These are phyloP conservation scores for Leistus spinibarbis DNA, from an alignment of 2,888 invertebrate species.

Conservation along the genomic window DNA sequence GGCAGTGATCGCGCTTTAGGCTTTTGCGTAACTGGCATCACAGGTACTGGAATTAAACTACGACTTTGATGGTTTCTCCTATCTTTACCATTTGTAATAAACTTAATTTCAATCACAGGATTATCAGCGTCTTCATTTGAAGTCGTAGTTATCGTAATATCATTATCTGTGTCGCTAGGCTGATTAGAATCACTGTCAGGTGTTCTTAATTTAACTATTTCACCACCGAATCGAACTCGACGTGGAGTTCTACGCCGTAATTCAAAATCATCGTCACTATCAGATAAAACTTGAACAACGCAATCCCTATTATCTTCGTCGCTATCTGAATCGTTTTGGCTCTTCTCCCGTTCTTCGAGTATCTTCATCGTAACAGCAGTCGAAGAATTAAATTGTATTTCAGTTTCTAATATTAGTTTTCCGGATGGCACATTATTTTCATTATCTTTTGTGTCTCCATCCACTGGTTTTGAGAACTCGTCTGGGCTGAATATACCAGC, in stretches of 20 bases:
- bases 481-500: slow-evolving; percentile 40
- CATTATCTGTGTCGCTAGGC: slow-evolving; percentile 62
- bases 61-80: slow-evolving; percentile 44
- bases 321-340: slow-evolving; percentile 47
- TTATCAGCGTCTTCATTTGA: slow-evolving; percentile 39
- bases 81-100: slow-evolving; percentile 41
- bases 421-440: slow-evolving; percentile 58
- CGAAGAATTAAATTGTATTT: slow-evolving; percentile 80
- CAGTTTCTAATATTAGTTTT: slow-evolving; percentile 80
- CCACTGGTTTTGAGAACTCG: slow-evolving; percentile 41
- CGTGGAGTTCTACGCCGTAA: slow-evolving; percentile 64
- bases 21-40: slow-evolving; percentile 56
- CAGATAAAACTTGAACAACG: slow-evolving; percentile 66
- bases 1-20: slow-evolving; percentile 48
- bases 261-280: slow-evolving; percentile 61
- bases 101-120: slow-evolving; percentile 47
- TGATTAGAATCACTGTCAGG: slow-evolving; percentile 80
- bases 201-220: slow-evolving; percentile 82
- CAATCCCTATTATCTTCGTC: slow-evolving; percentile 50
- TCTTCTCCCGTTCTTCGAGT: slow-evolving; percentile 66
- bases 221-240: slow-evolving; percentile 85
- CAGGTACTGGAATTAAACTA: slow-evolving; percentile 60
- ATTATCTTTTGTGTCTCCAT: slow-evolving; percentile 49
- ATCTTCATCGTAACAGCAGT: slow-evolving; percentile 85
- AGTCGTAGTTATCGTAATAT: slow-evolving; percentile 45